Base-by-base conservation (phyloP, 2,797 vertebrate genomes). In the Gorsachius magnificus region DNA sequence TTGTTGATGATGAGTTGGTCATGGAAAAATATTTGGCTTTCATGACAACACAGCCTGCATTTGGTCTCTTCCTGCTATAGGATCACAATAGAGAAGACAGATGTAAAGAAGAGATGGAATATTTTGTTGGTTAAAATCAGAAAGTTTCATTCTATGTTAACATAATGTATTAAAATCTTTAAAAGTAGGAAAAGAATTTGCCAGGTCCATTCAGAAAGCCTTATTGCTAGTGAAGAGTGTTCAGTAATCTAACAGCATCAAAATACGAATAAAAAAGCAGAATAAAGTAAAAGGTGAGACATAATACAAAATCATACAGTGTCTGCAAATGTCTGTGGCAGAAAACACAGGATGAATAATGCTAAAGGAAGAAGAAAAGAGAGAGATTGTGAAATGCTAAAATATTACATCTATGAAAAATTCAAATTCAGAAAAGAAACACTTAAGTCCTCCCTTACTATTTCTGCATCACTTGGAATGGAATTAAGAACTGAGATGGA, bases 11-110 rank as follows among this genome's bases (percentile, higher is more conserved):
- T 99, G 66, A 99, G 98, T 16, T 98, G 98, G 83, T 99, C 98
- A 4, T 98, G 98, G 95, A 99, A 99, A 38, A 99, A 98, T 43
- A 98, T 98, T 96, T 98, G 98, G 95, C 98, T 99, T 93, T 99
- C 98, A 13, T 99, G 98, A 93, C 98, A 99, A 96, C 98, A 98
- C 33, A 99, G 97, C 89, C 98, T 99, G 98, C 7, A 93, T 97
- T 95, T 98, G 98, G 72, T 98, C 98, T 95, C 98, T 98, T 82
- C 99, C 97, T 61, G 98, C 96, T 92, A 97, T 96, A 4, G 98
- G 60, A 64, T 99, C 98, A 92, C 98, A 98, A 65, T 99, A 98
- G 77, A 99, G 96, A 78, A 99, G 98, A 51, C 98, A 98, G 99
- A 72, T 24, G 19, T 57, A 80, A 22, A 77, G 50, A 82, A 82